phyloP scores from a whole-genome alignment of 2,113 vertebrate species.

The Agapornis roseicollis region DNA sequence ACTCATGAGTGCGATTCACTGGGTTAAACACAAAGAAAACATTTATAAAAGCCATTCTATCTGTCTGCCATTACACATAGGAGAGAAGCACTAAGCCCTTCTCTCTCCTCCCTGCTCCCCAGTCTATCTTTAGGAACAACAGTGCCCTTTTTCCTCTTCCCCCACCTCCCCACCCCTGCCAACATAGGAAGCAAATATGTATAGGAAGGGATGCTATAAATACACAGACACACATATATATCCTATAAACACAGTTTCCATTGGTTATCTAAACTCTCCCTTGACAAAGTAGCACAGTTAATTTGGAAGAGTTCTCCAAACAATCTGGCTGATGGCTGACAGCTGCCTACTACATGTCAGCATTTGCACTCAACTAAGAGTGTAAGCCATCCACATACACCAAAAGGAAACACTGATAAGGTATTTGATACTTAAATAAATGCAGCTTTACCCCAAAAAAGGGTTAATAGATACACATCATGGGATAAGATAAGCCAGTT shows the following conservation, averaged over 20 bases:
- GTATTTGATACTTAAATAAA: not conserved
- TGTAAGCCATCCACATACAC: not conserved
- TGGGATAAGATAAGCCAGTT: not conserved
- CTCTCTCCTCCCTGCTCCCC: not conserved
- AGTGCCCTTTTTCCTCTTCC: not conserved
- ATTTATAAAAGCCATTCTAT: not conserved
- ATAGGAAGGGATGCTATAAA: not conserved
- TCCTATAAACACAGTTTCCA: not conserved
- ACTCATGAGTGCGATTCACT: not conserved
- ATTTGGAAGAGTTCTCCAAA: slow-evolving; percentile 16
- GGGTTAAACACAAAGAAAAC: not conserved
- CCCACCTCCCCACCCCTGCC: not conserved
- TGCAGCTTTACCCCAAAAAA: not conserved
- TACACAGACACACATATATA: not conserved
- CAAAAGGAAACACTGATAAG: not conserved
- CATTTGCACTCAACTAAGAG: not conserved
- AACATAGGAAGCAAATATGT: not conserved
- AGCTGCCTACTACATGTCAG: not conserved
- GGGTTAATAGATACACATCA: not conserved
- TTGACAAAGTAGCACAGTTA: not conserved
- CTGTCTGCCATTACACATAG: not conserved
- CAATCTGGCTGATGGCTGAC: not conserved
- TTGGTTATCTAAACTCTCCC: slow-evolving; percentile 1
- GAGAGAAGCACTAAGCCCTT: not conserved
- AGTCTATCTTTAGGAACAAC: not conserved